Base-by-base conservation (phyloP, 1,140 invertebrate species). In the Polypedilum pembai region DNA sequence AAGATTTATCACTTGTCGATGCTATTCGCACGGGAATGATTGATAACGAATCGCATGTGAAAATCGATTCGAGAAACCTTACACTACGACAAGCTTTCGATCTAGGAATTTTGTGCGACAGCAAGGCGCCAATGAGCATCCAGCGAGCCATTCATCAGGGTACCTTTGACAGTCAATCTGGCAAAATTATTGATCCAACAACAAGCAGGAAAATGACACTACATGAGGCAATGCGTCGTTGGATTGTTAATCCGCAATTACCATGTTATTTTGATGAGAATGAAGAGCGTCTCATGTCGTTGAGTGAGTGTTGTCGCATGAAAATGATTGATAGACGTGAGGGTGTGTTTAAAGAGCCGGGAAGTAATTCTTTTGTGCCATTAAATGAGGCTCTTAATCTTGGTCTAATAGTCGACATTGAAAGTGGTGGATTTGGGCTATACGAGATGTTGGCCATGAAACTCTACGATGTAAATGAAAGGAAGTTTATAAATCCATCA, bases 111-210 rank as follows among this genome's bases (percentile, higher is more conserved):
- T 85, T 95, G 15, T 85, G 92, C 75, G 93, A 95, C 80, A 91
- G 88, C 75, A 90, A 90, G 82, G 89, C 90, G 2, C 87, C 92
- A 0, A 86, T 95, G n/a, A 94, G 93, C 7, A 80, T 96, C 40
- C 94, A 95, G 79, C 85, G 91, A 80, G 91, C 92, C 1, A 88
- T 96, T 72, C 92, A 94, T 81, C 91, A 94, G 83, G 94, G 94
- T 2, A 82, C 94, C 0, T 95, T 95, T 79, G 89, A 93, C 77
- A 90, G 92, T 74, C 84, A 85, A 74, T 89, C 87, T 0, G 92
- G 94, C n/a, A 91, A 92, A 83, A 87, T 97, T 21, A 86, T 87
- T 20, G 92, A 96, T 84, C 89, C 92, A 10, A 86, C 85, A 40
- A 91, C 88, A 1, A 90, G 88, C 21, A 86, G 90, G 74, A 87